Percentiles rank a stretch among this genome's conserved stretches.
phyloP scores from a whole-genome alignment of 1,140 invertebrate species.

The Chrysomallon squamiferum region DNA sequence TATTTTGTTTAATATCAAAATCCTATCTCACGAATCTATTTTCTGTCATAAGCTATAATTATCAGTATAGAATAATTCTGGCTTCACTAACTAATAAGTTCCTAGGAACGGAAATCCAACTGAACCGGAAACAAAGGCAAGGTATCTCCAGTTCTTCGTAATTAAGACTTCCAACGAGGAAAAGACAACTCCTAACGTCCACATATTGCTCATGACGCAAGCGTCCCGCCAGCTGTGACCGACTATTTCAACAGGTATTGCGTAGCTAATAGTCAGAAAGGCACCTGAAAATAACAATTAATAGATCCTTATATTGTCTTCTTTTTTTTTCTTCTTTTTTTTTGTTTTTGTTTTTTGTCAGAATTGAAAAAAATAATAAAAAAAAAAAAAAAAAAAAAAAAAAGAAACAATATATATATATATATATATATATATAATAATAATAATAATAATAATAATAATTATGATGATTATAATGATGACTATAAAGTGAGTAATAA shows the following conservation, averaged over 20 bases:
- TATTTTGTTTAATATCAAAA: no score
- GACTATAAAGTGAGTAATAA: no score
- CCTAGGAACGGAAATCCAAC: constrained; percentile 40
- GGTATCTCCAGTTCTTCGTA: constrained; percentile 45
- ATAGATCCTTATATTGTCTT: not conserved
- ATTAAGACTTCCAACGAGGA: constrained; percentile 38
- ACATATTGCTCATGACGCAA: constrained; percentile 43
- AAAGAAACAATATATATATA: no score
- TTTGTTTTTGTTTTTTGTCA: no score
- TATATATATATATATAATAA: no score
- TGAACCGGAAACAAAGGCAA: constrained; percentile 43
- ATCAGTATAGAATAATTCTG: no score
- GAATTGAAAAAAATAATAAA: not conserved
- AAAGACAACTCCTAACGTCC: constrained; percentile 40
- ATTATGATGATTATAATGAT: no score
- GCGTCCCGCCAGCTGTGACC: constrained; percentile 49
- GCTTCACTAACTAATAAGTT: constrained; percentile 49
- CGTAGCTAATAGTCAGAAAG: constrained; percentile 42
- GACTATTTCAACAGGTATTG: constrained; percentile 42
- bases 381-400: not conserved
- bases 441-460: no score
- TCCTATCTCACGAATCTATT: no score
- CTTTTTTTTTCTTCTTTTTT: no score
- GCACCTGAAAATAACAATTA: constrained; percentile 31
- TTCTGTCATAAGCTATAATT: no score